These are phyloP conservation scores for Lagenorhynchus albirostris DNA, from an alignment of 2,113 vertebrate genomes.

Conservation along the genomic window DNA sequence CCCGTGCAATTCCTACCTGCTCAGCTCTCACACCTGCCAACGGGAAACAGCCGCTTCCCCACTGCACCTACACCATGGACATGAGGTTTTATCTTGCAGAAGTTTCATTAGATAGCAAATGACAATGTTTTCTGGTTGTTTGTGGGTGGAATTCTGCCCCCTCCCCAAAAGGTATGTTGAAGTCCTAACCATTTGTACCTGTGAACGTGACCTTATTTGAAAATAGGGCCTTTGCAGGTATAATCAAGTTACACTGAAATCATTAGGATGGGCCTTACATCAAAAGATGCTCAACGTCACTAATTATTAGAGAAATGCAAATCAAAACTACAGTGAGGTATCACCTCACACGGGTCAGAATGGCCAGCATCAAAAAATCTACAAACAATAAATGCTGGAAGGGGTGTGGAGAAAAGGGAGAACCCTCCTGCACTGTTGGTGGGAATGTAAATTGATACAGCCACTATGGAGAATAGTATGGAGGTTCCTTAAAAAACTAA, in stretches of 20 bases:
- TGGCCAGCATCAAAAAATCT: too few species aligned
- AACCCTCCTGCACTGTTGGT: too few species aligned
- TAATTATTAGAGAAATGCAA: too few species aligned
- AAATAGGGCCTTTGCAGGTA: background rate
- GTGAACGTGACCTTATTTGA: background rate
- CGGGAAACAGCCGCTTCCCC: background rate
- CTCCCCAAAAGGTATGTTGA: background rate
- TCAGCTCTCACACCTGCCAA: background rate
- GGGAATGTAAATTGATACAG: too few species aligned
- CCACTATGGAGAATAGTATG: too few species aligned
- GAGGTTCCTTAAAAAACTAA: too few species aligned
- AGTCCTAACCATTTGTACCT: background rate
- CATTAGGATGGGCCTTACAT: background rate
- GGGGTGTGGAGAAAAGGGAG: too few species aligned
- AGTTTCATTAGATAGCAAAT: background rate
- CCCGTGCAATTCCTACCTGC: too few species aligned
- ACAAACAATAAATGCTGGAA: too few species aligned
- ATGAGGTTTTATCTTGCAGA: background rate
- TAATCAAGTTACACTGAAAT: background rate
- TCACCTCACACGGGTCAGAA: too few species aligned
- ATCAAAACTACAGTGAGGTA: too few species aligned
- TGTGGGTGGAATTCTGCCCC: background rate
- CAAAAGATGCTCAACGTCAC: too few species aligned
- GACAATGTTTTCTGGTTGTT: background rate
- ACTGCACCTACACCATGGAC: background rate